phyloP scores from a whole-genome alignment of 2,113 vertebrate genomes.

The Macroglossus sobrinus region DNA sequence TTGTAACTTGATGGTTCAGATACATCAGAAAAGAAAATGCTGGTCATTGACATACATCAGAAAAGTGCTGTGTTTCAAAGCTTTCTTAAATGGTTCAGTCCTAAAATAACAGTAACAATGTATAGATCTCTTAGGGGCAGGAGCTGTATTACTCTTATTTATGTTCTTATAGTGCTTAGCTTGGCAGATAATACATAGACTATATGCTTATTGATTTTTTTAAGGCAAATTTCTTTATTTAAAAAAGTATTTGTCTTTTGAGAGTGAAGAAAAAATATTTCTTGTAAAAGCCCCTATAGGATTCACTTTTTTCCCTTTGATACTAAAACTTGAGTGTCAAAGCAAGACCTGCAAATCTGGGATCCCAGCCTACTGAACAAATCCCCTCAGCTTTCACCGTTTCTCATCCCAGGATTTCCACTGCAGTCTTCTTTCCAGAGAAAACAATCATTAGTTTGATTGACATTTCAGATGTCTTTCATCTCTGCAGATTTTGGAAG shows the following conservation, averaged over 20 bases:
- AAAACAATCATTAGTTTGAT: not conserved
- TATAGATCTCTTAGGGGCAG: not conserved
- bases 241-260: not conserved
- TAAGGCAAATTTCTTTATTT: not conserved
- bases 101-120: not conserved
- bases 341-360: not conserved
- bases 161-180: not conserved
- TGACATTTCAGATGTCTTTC: not conserved
- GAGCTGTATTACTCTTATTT: not conserved
- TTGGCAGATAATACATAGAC: not conserved
- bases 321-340: conserved; percentile 8
- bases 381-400: not conserved
- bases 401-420: not conserved
- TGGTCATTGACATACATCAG: not conserved
- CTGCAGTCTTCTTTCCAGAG: not conserved
- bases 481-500: not conserved
- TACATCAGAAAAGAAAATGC: not conserved
- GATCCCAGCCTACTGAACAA: not conserved
- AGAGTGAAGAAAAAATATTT: not conserved
- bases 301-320: not conserved
- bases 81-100: not conserved
- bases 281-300: not conserved
- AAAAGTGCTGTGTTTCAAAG: not conserved
- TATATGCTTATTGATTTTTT: not conserved
- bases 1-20: not conserved